Evolutionary conservation across 2,888 invertebrate species (phyloP).

Genomic region (Sericinus montela): DNA sequence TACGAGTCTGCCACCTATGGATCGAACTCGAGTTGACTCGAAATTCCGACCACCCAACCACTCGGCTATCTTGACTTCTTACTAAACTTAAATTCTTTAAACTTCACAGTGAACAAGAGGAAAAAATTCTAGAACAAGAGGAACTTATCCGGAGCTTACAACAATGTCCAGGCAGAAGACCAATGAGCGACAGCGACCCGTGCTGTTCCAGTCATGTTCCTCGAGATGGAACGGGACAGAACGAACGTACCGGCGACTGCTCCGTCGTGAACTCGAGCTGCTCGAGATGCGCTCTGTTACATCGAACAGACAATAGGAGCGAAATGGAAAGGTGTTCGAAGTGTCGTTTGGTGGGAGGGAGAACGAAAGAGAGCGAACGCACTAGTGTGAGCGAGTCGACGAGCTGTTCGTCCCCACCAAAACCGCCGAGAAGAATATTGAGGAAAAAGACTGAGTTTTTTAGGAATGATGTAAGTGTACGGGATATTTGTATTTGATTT

Average conservation of each 20-base stretch:
- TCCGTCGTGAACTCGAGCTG: no score
- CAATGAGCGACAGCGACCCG: conserved; percentile 18
- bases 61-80: no score
- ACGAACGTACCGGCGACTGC: no score
- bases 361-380: conserved; percentile 21
- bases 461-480: conserved; percentile 31
- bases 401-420: conserved; percentile 40
- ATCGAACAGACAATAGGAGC: conserved; percentile 29
- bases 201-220: conserved; percentile 26
- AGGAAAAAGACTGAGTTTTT: conserved; percentile 37
- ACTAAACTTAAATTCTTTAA: background rate
- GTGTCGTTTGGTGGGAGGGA: background rate
- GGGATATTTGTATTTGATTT: no score
- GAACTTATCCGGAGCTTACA: conserved; percentile 34
- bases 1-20: no score
- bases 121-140: conserved; percentile 45
- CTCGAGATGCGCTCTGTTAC: conserved; percentile 21
- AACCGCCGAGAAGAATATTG: conserved; percentile 37
- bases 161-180: conserved; percentile 24
- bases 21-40: no score
- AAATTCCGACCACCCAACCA: no score
- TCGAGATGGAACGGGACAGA: conserved; percentile 25
- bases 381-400: conserved; percentile 36
- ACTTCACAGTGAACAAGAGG: conserved; percentile 43
- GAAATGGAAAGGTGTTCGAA: conserved; percentile 34